Evolutionary conservation across 2,113 vertebrate genomes (phyloP).

Genomic region (Cervus canadensis): DNA sequence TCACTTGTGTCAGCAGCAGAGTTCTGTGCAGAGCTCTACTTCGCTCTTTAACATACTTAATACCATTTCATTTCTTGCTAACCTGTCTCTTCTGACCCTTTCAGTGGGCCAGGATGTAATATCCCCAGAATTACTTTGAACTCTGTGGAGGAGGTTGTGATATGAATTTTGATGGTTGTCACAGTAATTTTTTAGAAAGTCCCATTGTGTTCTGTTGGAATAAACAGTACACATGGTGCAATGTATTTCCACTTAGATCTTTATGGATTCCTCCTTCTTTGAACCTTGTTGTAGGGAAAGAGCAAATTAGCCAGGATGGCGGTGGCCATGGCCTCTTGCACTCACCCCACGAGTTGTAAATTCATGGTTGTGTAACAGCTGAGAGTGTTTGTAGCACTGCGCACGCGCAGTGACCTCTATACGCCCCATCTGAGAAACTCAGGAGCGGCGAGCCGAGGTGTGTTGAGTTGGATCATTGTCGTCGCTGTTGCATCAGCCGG

Average conservation of each 20-base stretch:
- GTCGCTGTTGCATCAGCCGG: not conserved
- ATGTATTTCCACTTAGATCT: not conserved
- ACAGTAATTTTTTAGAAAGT: not conserved
- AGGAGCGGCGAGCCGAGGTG: not conserved
- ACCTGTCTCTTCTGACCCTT: not conserved
- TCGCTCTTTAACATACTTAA: not conserved
- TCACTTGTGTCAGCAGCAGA: not conserved
- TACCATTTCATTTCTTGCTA: not conserved
- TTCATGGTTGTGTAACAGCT: not conserved
- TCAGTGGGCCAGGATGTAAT: not conserved
- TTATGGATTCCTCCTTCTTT: not conserved
- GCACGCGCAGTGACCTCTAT: not conserved
- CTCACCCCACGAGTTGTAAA: not conserved
- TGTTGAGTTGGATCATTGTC: rapidly evolving
- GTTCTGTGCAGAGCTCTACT: not conserved
- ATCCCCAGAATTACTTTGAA: not conserved
- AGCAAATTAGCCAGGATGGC: not conserved
- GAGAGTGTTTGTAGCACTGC: not conserved
- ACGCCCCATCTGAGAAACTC: not conserved
- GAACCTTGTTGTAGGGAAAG: not conserved
- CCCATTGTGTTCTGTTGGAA: not conserved
- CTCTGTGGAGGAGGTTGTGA: not conserved
- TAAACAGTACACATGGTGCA: rapidly evolving
- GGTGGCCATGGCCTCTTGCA: not conserved
- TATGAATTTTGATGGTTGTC: not conserved